Evolutionary conservation across 2,113 vertebrate species (phyloP).

Genomic region (Ciconia stormi): DNA sequence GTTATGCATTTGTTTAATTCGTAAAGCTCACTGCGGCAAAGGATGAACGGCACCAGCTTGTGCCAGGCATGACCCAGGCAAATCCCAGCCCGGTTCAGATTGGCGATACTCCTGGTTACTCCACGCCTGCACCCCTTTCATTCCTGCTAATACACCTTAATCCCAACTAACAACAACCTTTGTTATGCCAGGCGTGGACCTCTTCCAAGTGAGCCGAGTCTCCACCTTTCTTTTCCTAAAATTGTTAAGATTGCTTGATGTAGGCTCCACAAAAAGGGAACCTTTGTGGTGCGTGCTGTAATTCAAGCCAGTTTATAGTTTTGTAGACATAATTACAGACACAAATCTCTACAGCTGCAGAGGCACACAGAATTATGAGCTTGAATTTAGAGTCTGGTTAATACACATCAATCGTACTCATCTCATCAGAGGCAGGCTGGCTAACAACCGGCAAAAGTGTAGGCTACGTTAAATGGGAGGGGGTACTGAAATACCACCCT

Average conservation of each 20-base stretch:
- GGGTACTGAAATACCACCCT: not conserved
- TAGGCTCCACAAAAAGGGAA: not conserved
- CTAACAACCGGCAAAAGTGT: not conserved
- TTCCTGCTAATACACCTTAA: conserved; percentile 22
- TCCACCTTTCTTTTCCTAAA: not conserved
- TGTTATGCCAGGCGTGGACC: not conserved
- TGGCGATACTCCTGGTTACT: not conserved
- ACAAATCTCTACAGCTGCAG: not conserved
- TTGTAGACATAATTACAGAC: not conserved
- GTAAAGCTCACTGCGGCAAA: not conserved
- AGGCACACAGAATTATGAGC: not conserved
- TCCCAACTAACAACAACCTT: not conserved
- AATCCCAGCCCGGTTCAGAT: not conserved
- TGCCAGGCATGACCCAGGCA: not conserved
- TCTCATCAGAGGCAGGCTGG: not conserved
- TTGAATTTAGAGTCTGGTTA: not conserved
- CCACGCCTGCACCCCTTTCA: not conserved
- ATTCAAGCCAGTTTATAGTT: not conserved
- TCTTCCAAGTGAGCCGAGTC: not conserved
- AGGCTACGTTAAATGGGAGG: not conserved
- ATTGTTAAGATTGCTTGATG: not conserved
- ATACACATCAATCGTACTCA: not conserved
- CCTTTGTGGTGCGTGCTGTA: not conserved
- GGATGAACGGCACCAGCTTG: not conserved
- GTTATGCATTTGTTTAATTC: not conserved